Percentiles rank a stretch among this genome's conserved stretches.
phyloP scores from a whole-genome alignment of 2,888 invertebrate genomes.

The Myathropa florea region DNA sequence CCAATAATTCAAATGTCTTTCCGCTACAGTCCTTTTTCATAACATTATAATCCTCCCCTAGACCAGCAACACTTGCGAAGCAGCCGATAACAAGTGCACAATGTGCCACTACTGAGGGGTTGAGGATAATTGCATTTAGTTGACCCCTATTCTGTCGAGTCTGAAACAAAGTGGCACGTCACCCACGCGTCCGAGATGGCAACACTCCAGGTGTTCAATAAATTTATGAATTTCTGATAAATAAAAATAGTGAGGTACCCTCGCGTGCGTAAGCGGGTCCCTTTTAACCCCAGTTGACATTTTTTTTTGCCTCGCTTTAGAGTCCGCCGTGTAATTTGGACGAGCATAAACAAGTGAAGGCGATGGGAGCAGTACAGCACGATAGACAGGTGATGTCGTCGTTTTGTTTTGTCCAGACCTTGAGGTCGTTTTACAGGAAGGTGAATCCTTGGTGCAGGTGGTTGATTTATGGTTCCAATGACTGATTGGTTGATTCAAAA shows the following conservation, averaged over 20 bases:
- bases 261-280: not conserved
- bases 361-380: not conserved
- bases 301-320: constrained; percentile 16
- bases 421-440: constrained; percentile 37
- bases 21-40: constrained; percentile 17
- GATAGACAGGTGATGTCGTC: constrained; percentile 29
- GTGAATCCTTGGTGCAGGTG: constrained; percentile 69
- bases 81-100: constrained; percentile 45
- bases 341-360: constrained; percentile 40
- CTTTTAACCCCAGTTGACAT: constrained; percentile 72
- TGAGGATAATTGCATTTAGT: constrained; percentile 20
- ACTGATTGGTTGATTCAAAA: not conserved
- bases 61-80: not conserved
- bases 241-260: constrained; percentile 65
- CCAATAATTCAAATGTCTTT: constrained; percentile 34
- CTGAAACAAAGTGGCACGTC: constrained; percentile 47
- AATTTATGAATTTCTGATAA: constrained; percentile 75
- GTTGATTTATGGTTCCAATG: constrained; percentile 59
- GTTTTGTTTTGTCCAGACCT: not conserved
- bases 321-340: constrained; percentile 30
- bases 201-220: constrained; percentile 78
- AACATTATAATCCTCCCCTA: not conserved
- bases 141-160: constrained; percentile 20
- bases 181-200: constrained; percentile 71
- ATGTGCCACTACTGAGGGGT: not conserved